phyloP scores from a whole-genome alignment of 2,113 vertebrate species.

The Typhlomys cinereus region DNA sequence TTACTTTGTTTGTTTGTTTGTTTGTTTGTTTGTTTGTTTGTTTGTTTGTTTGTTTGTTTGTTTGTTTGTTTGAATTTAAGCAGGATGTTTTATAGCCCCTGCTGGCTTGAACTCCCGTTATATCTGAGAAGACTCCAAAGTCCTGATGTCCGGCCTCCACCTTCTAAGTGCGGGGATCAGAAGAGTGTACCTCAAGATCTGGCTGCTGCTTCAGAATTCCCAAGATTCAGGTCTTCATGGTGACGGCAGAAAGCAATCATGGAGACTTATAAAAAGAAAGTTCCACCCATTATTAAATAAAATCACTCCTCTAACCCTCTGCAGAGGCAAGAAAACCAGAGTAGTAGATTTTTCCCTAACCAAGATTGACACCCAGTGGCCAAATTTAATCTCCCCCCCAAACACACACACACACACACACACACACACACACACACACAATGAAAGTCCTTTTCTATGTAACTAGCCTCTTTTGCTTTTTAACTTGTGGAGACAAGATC shows the following conservation, averaged over 20 bases:
- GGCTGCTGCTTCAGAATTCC: background rate
- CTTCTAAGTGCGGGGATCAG: background rate
- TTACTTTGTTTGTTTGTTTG: background rate
- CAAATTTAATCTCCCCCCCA: background rate
- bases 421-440: no score
- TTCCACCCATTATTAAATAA: background rate
- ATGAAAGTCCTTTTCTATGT: background rate
- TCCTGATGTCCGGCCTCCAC: background rate
- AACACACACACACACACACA: no score
- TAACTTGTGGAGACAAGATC: background rate
- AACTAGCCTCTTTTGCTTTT: background rate
- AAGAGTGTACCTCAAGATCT: background rate
- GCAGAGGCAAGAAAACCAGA: no score
- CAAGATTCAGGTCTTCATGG: background rate
- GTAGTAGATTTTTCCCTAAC: background rate
- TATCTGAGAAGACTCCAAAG: background rate
- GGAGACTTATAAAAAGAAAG: background rate
- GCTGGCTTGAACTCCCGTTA: background rate
- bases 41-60: background rate
- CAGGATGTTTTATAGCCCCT: background rate
- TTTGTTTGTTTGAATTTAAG: background rate
- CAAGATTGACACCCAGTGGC: conserved; percentile 20
- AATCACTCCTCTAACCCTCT: background rate
- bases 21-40: no score
- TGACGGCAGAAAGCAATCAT: background rate